Evolutionary conservation across 2,888 invertebrate species (phyloP), one percentile per base, ranked within the genome.

Genomic region (Chrysolina americana): DNA sequence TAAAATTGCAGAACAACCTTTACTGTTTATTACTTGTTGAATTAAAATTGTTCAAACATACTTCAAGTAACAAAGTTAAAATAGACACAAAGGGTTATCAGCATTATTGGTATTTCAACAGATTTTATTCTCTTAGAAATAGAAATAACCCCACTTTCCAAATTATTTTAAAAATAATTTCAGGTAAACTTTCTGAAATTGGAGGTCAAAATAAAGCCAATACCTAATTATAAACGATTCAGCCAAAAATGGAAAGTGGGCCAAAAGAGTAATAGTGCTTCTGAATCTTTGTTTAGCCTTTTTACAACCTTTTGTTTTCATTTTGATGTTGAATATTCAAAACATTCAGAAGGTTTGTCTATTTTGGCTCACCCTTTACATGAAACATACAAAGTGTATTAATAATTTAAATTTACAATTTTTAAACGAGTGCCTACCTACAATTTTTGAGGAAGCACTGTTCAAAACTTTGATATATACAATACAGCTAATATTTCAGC

Each of bases 1-100:
- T 81, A 81, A 80, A 79, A 80, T 80, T 78, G 78, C 78, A 77
- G 81, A 80, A 82, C 81, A 81, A 81, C 79, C 70, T 76, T 81
- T 80, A 81, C 80, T 79, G 77, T 78, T 74, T 79, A 79, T 75
- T 59, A 59, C 36, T 76, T 75, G 75, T 36, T 80, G 79, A 80
- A 79, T 73, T 71, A 65, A 76, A 75, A 75, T 78, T 76, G 72
- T 78, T 76, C 75, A 77, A 76, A 74, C 44, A 65, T 53, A 65
- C 65, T 70, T 78, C 53, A 75, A 75, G 68, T 74, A 79, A 76
- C 73, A 76, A 76, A 76, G 53, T 73, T 68, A 59, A 70, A 74
- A 74, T 71, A 76, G 71, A 75, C 62, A 70, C 66, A 68, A 70
- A 48, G 15, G 64, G 13, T 65, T 13, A 70, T 71, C 48, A 70